Base-by-base conservation (phyloP, 2,888 invertebrate genomes). In the Sarcophaga rosellei region DNA sequence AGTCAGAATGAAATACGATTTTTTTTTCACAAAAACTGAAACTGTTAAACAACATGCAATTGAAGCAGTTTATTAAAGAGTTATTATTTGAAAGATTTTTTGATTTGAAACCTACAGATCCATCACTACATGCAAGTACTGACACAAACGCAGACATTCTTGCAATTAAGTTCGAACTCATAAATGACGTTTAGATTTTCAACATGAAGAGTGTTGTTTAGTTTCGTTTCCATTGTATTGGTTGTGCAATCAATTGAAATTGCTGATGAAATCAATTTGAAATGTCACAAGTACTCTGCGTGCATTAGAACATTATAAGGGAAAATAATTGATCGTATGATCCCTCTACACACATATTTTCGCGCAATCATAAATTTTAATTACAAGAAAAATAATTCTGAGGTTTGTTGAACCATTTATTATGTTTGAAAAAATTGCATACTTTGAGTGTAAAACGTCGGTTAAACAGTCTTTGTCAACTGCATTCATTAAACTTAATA, bases 1-100 rank as follows among this genome's bases (percentile, higher is more conserved):
- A 53, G 4, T 12, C 53, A 53, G 5, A 53, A 53, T 53, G 53
- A 53, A 53, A 53, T 12, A 53, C 12, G 17, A 17, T 53, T 17
- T 53, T 53, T 53, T 17, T 17, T 53, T 53, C 12, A 21, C 21
- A 4, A 72, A 44, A 59, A 59, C 63, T 61, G 62, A 81, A 81
- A 84, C 77, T 78, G 84, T 77, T 78, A 65, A 73, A 72, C 70
- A 87, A 88, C 85, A 88, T 86, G 84, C 87, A 86, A 86, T 84
- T 87, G 85, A 82, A 86, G 75, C 72, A 78, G 81, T 78, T 84
- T 86, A 79, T 81, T 84, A 81, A 84, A 81, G 81, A 84, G 75
- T 84, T 86, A 72, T 80, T 77, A 72, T 63, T 76, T 68, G 5
- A 23, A 74, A 59, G 72, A 59, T 45, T 83, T 53, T 81, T 83